These are phyloP conservation scores for Saguinus oedipus DNA, from an alignment of 2,797 vertebrate genomes.

Conservation along the genomic window DNA sequence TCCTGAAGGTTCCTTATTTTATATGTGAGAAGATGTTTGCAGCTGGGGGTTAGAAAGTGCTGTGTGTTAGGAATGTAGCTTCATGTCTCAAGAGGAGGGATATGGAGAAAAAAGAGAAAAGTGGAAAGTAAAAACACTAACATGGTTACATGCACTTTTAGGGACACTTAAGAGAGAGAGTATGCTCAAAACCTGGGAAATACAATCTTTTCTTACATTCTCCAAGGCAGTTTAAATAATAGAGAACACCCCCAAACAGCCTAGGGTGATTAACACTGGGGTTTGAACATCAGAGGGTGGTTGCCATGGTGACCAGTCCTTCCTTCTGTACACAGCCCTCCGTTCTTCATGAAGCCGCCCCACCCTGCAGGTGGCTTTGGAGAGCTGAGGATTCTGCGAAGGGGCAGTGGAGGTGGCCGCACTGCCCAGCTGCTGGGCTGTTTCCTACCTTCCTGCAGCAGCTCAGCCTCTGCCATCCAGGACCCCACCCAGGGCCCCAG, in stretches of 20 bases:
- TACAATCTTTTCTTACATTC: neutral
- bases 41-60: neutral
- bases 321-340: neutral
- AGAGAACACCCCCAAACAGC: conserved; percentile 33
- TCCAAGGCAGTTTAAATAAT: conserved; percentile 36
- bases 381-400: neutral
- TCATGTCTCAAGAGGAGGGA: neutral
- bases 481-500: neutral
- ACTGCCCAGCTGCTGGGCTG: neutral
- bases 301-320: conserved; percentile 51
- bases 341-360: neutral
- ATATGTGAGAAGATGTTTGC: neutral
- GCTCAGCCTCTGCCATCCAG: neutral
- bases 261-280: neutral
- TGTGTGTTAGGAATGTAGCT: neutral
- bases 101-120: neutral
- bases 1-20: neutral
- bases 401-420: neutral
- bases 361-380: conserved; percentile 45
- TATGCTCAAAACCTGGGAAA: neutral
- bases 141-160: neutral
- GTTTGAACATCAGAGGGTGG: conserved; percentile 1
- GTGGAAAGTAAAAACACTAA: neutral
- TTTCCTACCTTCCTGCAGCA: neutral
- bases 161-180: neutral